Evolutionary conservation across 2,113 vertebrate genomes (phyloP).

Genomic region (Plotosus lineatus): DNA sequence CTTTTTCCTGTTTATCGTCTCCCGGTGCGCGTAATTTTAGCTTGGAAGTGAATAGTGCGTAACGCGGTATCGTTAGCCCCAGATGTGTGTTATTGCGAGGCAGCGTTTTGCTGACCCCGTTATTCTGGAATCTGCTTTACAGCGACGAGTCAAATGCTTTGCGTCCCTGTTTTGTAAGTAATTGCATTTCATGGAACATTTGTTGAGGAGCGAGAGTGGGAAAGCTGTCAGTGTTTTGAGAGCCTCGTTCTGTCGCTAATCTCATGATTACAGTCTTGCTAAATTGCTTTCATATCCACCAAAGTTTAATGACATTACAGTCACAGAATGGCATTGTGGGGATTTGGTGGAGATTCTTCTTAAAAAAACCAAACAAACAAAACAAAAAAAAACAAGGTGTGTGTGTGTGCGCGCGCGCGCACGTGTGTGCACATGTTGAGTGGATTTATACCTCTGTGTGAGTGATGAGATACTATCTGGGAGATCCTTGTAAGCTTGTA

Average conservation of each 20-base stretch:
- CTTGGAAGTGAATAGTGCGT: not conserved
- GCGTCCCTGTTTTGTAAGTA: slow-evolving; percentile 28
- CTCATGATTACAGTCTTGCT: slow-evolving; percentile 50
- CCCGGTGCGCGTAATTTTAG: no score
- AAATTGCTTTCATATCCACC: slow-evolving; percentile 58
- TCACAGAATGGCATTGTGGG: slow-evolving; percentile 23
- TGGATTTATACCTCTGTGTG: slow-evolving; percentile 39
- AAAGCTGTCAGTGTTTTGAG: slow-evolving; percentile 41
- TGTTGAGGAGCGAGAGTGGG: slow-evolving; percentile 27
- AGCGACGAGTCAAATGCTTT: slow-evolving; percentile 15
- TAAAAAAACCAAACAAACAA: no score
- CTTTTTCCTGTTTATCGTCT: slow-evolving; percentile 5
- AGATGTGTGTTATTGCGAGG: not conserved
- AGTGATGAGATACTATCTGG: slow-evolving; percentile 42
- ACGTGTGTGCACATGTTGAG: slow-evolving; percentile 30
- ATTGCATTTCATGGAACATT: slow-evolving; percentile 38
- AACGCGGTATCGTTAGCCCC: not conserved
- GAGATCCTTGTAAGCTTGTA: slow-evolving; percentile 33
- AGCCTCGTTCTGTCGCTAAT: slow-evolving; percentile 48
- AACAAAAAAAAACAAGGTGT: slow-evolving; percentile 47
- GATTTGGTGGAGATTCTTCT: slow-evolving; percentile 52
- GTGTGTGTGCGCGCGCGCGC: slow-evolving; percentile 9
- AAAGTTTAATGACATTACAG: slow-evolving; percentile 55
- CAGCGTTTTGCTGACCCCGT: not conserved
- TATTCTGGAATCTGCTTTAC: slow-evolving; percentile 12